phyloP scores from a whole-genome alignment of 2,888 invertebrate species.

The Drosophila mimetica region DNA sequence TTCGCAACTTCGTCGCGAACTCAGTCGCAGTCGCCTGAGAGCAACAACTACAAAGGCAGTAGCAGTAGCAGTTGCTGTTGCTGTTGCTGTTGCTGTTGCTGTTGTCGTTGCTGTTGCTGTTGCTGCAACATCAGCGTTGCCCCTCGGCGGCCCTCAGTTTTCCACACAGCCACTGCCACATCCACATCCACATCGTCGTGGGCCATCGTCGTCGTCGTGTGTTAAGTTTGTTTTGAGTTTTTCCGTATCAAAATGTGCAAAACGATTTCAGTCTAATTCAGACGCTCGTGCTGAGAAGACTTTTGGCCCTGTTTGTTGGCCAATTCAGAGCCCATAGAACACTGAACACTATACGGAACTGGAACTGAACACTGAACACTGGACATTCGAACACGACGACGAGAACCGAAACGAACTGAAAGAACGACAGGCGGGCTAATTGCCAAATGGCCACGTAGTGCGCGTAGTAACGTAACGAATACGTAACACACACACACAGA shows the following conservation, averaged over 20 bases:
- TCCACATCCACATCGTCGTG: slow-evolving; percentile 23
- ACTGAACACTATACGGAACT: slow-evolving; percentile 15
- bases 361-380: slow-evolving; percentile 10
- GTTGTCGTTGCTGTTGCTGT: slow-evolving; percentile 22
- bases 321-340: slow-evolving; percentile 45
- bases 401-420: slow-evolving; percentile 17
- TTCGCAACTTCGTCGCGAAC: slow-evolving; percentile 55
- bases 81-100: slow-evolving; percentile 32
- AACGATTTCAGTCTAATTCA: slow-evolving; percentile 85
- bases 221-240: slow-evolving; percentile 83
- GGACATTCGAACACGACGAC: slow-evolving; percentile 3
- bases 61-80: slow-evolving; percentile 9
- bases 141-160: slow-evolving; percentile 55
- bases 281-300: slow-evolving; percentile 85
- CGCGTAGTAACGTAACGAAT: slow-evolving; percentile 62
- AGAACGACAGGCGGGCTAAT: slow-evolving; percentile 27
- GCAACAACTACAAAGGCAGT: slow-evolving; percentile 28
- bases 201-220: slow-evolving; percentile 62
- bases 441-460: slow-evolving; percentile 51
- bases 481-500: slow-evolving; percentile 22
- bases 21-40: slow-evolving; percentile 53
- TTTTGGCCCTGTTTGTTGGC: slow-evolving; percentile 79
- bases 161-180: slow-evolving; percentile 37
- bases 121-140: slow-evolving; percentile 25
- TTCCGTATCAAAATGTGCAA: slow-evolving; percentile 85